A percentile compares a stretch with the other conserved stretches of the same genome.
Conservation (phyloP, 2,797 vertebrate genomes). For the Thalassophryne amazonica region DNA sequence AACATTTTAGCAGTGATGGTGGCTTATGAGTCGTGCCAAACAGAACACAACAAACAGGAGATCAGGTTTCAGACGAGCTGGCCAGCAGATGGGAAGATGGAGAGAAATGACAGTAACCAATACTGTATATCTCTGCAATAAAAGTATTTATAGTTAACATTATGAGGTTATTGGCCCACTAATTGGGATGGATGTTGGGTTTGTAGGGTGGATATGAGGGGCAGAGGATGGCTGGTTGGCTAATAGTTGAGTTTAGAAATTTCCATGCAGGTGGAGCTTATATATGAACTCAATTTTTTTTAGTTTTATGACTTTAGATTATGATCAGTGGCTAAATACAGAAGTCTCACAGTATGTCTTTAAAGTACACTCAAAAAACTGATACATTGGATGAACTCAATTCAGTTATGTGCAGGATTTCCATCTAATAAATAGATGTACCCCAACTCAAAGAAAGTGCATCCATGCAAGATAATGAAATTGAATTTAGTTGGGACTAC, state of each 20-base stretch:
- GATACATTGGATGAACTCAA: too few species aligned
- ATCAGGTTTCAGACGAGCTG: slow-evolving; percentile 65
- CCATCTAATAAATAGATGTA: too few species aligned
- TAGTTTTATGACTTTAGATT: not conserved
- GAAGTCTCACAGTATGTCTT: not conserved
- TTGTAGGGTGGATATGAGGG: not conserved
- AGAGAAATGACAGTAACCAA: slow-evolving; percentile 38
- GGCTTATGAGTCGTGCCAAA: slow-evolving; percentile 63
- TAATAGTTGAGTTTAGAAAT: not conserved
- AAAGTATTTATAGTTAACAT: not conserved
- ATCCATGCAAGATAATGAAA: too few species aligned
- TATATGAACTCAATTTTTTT: not conserved
- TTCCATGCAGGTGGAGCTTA: not conserved
- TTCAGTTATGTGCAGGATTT: too few species aligned
- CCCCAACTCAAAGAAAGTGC: too few species aligned
- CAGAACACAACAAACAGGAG: slow-evolving; percentile 74
- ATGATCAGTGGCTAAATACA: not conserved
- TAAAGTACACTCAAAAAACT: too few species aligned
- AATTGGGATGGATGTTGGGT: not conserved
- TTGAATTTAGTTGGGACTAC: too few species aligned
- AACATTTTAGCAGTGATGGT: slow-evolving; percentile 73
- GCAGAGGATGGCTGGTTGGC: not conserved
- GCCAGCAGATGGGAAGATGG: slow-evolving; percentile 41
- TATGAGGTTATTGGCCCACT: not conserved
- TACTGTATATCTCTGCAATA: slow-evolving; percentile 1